phyloP scores from a whole-genome alignment of 2,797 vertebrate genomes.

The Sebastes taczanowskii region DNA sequence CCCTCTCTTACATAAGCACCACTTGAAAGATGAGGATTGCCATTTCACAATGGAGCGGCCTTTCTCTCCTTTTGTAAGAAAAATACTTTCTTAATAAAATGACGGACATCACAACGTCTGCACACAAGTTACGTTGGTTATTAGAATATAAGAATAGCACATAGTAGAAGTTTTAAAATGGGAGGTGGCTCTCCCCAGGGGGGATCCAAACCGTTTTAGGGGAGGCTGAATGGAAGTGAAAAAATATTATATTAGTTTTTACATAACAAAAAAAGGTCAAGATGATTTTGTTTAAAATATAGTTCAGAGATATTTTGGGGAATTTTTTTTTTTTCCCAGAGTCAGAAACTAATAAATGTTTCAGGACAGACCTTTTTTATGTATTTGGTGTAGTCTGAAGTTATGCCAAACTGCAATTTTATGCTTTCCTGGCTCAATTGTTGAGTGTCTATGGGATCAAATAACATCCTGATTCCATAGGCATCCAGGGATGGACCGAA shows the following conservation, averaged over 20 bases:
- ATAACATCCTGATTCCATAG: too few relatives aligned
- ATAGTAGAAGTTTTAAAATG: fast-evolving
- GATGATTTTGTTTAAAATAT: background rate
- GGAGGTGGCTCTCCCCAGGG: background rate
- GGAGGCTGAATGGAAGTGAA: background rate
- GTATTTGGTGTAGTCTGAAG: too few relatives aligned
- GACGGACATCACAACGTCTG: background rate
- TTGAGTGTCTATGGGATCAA: too few relatives aligned
- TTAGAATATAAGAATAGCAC: background rate
- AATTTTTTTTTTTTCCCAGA: too few relatives aligned
- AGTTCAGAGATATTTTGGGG: background rate
- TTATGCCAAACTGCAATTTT: fast-evolving
- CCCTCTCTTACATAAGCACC: background rate
- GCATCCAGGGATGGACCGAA: too few relatives aligned
- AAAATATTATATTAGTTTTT: background rate
- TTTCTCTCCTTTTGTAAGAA: background rate
- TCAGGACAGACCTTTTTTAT: too few relatives aligned
- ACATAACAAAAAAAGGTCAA: fast-evolving
- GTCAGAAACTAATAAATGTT: too few relatives aligned
- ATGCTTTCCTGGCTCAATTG: fast-evolving
- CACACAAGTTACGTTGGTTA: background rate
- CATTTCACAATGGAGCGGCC: background rate
- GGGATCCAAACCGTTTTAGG: background rate
- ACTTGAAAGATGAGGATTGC: background rate
- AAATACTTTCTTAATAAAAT: background rate